These are phyloP conservation scores for Panagrolaimus sp. DNA, from an alignment of 1,140 invertebrate genomes.

Conservation along the genomic window DNA sequence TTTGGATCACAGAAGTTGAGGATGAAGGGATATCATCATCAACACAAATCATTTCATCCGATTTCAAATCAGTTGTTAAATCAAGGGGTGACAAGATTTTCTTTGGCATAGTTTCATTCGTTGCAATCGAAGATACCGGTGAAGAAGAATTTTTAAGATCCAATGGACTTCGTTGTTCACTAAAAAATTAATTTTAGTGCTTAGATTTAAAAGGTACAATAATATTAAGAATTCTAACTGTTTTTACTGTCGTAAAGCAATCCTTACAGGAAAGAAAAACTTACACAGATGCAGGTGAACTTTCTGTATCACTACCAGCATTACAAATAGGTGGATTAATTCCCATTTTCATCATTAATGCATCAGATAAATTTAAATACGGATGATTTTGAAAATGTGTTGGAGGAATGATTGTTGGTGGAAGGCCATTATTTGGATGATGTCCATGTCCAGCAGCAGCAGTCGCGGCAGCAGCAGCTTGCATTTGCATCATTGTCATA, in stretches of 20 bases:
- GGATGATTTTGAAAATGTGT: background rate
- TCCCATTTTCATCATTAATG: constrained; percentile 4
- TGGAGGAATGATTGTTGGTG: background rate
- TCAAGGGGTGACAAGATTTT: background rate
- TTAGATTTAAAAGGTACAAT: no score
- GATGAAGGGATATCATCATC: background rate
- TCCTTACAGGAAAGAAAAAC: background rate
- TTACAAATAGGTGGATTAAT: background rate
- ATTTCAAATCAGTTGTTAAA: background rate
- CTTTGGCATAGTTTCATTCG: background rate
- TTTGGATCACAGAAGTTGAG: background rate
- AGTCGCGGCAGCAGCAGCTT: background rate
- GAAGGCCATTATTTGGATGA: background rate
- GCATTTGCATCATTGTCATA: constrained; percentile 13
- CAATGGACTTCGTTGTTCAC: background rate
- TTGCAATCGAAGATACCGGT: background rate
- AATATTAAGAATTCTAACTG: no score
- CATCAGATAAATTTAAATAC: background rate
- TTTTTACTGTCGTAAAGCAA: no score
- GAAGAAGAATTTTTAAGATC: background rate
- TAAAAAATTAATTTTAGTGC: background rate
- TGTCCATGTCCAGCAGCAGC: background rate
- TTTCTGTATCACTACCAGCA: background rate
- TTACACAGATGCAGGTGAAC: background rate
- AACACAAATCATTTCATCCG: background rate